Evolutionary conservation across 2,888 invertebrate species (phyloP), one percentile per base, ranked within the genome.

Genomic region (Archips crataeganus): DNA sequence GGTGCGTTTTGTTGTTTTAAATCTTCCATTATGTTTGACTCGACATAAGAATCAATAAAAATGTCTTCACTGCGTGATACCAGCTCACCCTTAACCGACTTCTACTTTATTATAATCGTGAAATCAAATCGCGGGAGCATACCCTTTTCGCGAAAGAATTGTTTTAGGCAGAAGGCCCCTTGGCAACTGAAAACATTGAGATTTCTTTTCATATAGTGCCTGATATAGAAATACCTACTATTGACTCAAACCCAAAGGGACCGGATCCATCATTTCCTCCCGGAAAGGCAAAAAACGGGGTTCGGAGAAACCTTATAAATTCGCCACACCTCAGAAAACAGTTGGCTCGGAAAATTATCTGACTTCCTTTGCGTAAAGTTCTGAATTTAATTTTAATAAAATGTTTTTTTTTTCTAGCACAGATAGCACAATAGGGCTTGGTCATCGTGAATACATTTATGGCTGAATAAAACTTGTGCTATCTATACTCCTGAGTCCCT

Each of bases 311-410:
- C 60, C 60, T 60, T 47, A 36, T 57, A 47, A 59, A 69, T 64
- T 63, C 23, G 64, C 47, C 59, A 66, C 36, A 73, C 60, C 69
- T 64, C 60, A 34, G 47, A 57, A 57, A 49, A 57, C 32, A 39
- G 45, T 13, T 10, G 62, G n/a, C 67, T 36, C 32, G 23, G 51
- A 63, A 67, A 64, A 69, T 73, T 68, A 73, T 73, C 68, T 57
- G n/a, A 13, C 57, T 72, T 72, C 66, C 71, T 62, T 11, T 67
- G 61, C 45, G 47, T 32, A 11, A 6, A 32, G 57, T 57, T 57
- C 32, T 11, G 32, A 54, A 57, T 10, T 54, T 23, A 54, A 3
- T 54, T 15, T 54, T 57, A 10, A 32, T 32, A 32, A 32, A 57
- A 32, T 10, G 32, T 11, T 11, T 57, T 57, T 57, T 57, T 62